Conservation (phyloP, 92 coral and sea anemone genomes). For the Epizoanthus stellaris region DNA sequence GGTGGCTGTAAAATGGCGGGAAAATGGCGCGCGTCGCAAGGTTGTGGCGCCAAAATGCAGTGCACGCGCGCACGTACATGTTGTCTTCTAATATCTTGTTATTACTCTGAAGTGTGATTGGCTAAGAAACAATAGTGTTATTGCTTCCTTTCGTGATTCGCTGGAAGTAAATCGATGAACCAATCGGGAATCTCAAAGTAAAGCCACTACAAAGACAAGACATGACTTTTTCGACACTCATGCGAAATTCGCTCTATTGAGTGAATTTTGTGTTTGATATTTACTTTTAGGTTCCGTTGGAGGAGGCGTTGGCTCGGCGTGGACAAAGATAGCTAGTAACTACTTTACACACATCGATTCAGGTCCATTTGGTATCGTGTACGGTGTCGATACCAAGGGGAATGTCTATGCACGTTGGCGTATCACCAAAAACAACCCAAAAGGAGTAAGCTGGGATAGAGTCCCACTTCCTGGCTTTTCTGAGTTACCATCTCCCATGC, state of each 20-base stretch:
- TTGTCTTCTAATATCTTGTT: too few species aligned
- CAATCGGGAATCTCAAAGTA: too few species aligned
- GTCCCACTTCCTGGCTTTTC: not conserved
- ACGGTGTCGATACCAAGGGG: conserved; percentile 12
- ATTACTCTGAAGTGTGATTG: too few species aligned
- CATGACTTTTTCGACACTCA: too few species aligned
- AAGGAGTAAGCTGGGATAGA: conserved; percentile 43
- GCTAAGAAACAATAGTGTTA: too few species aligned
- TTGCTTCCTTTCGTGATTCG: too few species aligned
- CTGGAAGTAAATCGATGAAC: too few species aligned
- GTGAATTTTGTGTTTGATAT: not conserved
- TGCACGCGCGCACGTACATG: too few species aligned
- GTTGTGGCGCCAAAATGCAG: too few species aligned
- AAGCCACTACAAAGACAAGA: too few species aligned
- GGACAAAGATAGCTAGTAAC: conserved; percentile 4
- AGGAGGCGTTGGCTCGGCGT: conserved; percentile 11
- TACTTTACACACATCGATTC: conserved; percentile 38
- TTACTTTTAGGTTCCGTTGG: conserved; percentile 9
- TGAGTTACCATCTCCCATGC: not conserved
- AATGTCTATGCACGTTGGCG: conserved; percentile 29
- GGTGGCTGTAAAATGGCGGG: too few species aligned
- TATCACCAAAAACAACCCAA: conserved; percentile 26
- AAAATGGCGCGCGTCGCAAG: too few species aligned
- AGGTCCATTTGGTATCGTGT: conserved; percentile 50
- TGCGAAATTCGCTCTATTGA: not conserved